These are phyloP conservation scores for Rhinolophus ferrumequinum DNA, from an alignment of 2,113 vertebrate genomes.

Conservation along the genomic window DNA sequence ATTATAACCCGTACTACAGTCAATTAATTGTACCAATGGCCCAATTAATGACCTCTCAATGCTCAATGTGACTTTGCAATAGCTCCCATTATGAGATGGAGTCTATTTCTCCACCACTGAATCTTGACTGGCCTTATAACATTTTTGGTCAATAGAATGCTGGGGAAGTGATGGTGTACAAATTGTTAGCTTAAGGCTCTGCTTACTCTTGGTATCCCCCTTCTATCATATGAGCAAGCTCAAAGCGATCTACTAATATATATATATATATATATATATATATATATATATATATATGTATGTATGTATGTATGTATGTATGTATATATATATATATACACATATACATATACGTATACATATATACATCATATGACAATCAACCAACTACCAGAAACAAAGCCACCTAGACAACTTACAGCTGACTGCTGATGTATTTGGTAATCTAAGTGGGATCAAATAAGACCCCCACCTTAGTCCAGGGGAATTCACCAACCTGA, in stretches of 20 bases:
- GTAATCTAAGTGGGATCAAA: background rate
- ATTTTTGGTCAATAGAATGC: background rate
- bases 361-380: background rate
- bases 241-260: background rate
- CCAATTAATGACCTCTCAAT: background rate
- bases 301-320: too few relatives aligned
- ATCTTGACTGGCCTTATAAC: background rate
- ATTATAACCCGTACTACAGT: background rate
- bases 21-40: background rate
- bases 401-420: background rate
- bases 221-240: background rate
- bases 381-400: background rate
- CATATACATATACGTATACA: too few relatives aligned
- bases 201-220: background rate
- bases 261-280: too few relatives aligned
- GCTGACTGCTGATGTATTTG: background rate
- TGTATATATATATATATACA: too few relatives aligned
- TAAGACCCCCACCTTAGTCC: background rate
- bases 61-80: slow-evolving; percentile 9
- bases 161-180: background rate
- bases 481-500: background rate
- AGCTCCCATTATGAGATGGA: background rate
- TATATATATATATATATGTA: too few relatives aligned
- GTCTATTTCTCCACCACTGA: background rate
- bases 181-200: background rate